Base-by-base conservation (phyloP, 2,797 vertebrate genomes). In the Rhinophrynus dorsalis region DNA sequence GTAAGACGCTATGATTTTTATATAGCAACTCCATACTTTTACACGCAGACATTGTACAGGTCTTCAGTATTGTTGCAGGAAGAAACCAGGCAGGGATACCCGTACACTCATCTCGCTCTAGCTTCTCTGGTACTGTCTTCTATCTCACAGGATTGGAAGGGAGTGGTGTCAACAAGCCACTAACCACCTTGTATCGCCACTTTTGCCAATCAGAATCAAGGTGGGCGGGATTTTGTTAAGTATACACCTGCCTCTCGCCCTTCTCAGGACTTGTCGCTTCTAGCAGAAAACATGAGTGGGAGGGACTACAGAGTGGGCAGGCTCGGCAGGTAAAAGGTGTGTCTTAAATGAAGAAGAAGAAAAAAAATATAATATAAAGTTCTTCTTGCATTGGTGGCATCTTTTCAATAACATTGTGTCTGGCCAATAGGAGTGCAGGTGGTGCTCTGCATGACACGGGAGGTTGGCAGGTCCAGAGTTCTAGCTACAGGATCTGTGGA, bases 401-500 rank as follows among this genome's bases (percentile, higher is more conserved):
- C 9, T 1, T 51, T 27, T 23, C 42, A 61, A 8, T 2, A 21
- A 23, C 29, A 7, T 1, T 8, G 15, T n/a, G n/a, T 23, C 26
- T 29, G 42, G 24, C 45, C 60, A 63, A 51, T 51, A 12, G 13
- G 13, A 62, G 30, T 5, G 5, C 44, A 47, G 44, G 18, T 47
- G 11, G 44, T 11, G 44, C 9, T 17, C 1, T 2, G 6, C 26
- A 17, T 26, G 33, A 37, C 13, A 20, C 12, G 48, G 17, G 38
- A 29, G 55, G 55, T 50, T 51, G 48, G 27, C 67, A 68, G 35
- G 65, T 68, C 24, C 66, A 51, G 56, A 26, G 56, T 44, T 40
- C 56, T 32, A 45, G 50, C 45, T 32, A 15, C 23, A n/a, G n/a
- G n/a, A n/a, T n/a, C 47, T n/a, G 24, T 4, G 12, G 10, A 12